Percentiles rank a stretch among this genome's conserved stretches.
Evolutionary conservation across 2,113 vertebrate species (phyloP).

Genomic region (Bagarius yarrelli): DNA sequence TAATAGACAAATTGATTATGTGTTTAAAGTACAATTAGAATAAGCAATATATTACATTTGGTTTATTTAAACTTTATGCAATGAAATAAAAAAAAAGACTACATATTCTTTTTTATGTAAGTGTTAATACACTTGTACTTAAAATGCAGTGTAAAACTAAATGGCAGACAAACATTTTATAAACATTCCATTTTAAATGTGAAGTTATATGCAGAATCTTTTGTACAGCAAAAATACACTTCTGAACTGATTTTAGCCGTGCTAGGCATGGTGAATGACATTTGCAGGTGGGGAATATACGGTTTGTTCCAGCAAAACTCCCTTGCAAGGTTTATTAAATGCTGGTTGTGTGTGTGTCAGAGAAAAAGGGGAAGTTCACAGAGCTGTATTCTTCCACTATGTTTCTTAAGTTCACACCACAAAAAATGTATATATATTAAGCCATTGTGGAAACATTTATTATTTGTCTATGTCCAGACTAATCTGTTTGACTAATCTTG

Average conservation of each 20-base stretch:
- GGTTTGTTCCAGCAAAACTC: constrained; percentile 8
- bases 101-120: background rate
- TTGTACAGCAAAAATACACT: background rate
- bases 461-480: constrained; percentile 29
- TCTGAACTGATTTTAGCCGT: constrained; percentile 1
- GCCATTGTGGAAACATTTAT: constrained; percentile 32
- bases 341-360: background rate
- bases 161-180: background rate
- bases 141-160: background rate
- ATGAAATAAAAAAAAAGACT: too few relatives aligned
- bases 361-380: constrained; percentile 18
- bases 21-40: too few relatives aligned
- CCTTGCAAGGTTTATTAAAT: constrained; percentile 20
- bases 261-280: background rate
- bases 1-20: too few relatives aligned
- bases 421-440: too few relatives aligned
- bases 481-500: too few relatives aligned
- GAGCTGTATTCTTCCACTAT: constrained; percentile 11
- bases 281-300: constrained; percentile 13
- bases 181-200: background rate
- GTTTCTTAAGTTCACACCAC: constrained; percentile 25
- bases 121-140: background rate
- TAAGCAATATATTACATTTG: too few relatives aligned
- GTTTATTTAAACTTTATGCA: too few relatives aligned
- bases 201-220: background rate